Percentiles rank a stretch among this genome's conserved stretches.
These are phyloP conservation scores for Drosophila meridionalis DNA, from an alignment of 2,888 invertebrate genomes.

Conservation along the genomic window DNA sequence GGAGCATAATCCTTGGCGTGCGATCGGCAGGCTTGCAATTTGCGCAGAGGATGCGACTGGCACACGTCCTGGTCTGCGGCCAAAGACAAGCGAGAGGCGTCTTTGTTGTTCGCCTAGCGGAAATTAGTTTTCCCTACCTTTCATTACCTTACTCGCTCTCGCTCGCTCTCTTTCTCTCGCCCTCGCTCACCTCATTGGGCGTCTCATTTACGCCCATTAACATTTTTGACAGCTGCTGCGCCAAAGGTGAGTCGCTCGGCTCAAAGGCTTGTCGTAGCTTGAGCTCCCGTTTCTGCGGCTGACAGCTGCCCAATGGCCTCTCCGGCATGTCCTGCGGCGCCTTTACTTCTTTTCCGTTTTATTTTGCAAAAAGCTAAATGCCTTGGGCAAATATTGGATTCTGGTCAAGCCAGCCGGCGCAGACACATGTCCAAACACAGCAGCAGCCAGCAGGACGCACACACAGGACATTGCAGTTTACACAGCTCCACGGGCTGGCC, in stretches of 20 bases:
- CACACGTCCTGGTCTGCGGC: slow-evolving; percentile 64
- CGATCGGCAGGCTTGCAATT: slow-evolving; percentile 61
- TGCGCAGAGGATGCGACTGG: slow-evolving; percentile 65
- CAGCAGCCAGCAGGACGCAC: slow-evolving; percentile 42
- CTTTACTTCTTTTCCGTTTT: slow-evolving; percentile 5
- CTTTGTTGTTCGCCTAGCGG: slow-evolving; percentile 58
- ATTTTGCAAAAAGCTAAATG: slow-evolving; percentile 43
- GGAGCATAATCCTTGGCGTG: slow-evolving; percentile 55
- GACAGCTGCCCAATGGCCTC: slow-evolving; percentile 67
- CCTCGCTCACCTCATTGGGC: slow-evolving; percentile 59
- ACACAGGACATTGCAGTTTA: slow-evolving; percentile 63
- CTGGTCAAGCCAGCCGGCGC: slow-evolving; percentile 56
- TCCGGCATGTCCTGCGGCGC: slow-evolving; percentile 63
- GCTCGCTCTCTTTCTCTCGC: not conserved
- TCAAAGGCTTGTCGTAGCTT: slow-evolving; percentile 62
- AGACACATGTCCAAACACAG: slow-evolving; percentile 72
- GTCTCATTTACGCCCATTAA: slow-evolving; percentile 80
- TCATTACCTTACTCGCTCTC: not conserved
- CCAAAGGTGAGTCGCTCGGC: slow-evolving; percentile 62
- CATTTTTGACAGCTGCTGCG: slow-evolving; percentile 70
- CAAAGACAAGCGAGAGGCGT: slow-evolving; percentile 32
- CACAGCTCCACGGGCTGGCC: slow-evolving; percentile 56
- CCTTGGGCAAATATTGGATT: slow-evolving; percentile 61
- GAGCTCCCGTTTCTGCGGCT: slow-evolving; percentile 35
- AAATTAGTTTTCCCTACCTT: slow-evolving; percentile 69